A percentile compares a stretch with the other conserved stretches of the same genome.
Conservation (phyloP, 2,888 invertebrate species). For the Eudasyphora cyanicolor region DNA sequence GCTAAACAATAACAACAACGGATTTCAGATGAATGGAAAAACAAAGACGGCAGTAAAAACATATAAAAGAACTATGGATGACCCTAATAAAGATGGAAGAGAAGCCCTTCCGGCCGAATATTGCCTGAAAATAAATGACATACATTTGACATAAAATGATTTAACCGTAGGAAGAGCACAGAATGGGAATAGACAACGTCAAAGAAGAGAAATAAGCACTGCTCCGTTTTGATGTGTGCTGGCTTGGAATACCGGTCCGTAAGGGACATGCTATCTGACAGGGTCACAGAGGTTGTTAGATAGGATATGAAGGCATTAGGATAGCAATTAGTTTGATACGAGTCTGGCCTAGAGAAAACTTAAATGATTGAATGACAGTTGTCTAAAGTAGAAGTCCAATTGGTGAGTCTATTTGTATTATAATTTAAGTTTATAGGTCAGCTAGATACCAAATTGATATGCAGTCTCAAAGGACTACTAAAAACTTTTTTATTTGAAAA, state of each 20-base stretch:
- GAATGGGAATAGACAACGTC: not conserved
- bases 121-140: conserved; percentile 39
- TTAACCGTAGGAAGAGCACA: not conserved
- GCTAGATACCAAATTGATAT: too few relatives aligned
- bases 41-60: conserved; percentile 11
- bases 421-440: too few relatives aligned
- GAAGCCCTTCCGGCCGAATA: conserved; percentile 49
- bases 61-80: conserved; percentile 7
- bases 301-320: too few relatives aligned
- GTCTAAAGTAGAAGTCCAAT: too few relatives aligned
- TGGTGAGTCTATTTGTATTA: too few relatives aligned
- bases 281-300: not conserved
- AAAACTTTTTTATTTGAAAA: too few relatives aligned
- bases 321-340: not conserved
- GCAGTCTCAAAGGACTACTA: too few relatives aligned
- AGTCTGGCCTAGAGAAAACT: too few relatives aligned
- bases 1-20: conserved; percentile 6
- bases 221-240: not conserved
- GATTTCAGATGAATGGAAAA: conserved; percentile 28
- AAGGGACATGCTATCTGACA: not conserved
- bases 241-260: not conserved
- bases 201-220: not conserved
- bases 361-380: too few relatives aligned
- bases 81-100: conserved; percentile 37
- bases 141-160: conserved; percentile 45